Base-by-base conservation (phyloP, 2,888 invertebrate genomes). In the Pardosa pseudoannulata region DNA sequence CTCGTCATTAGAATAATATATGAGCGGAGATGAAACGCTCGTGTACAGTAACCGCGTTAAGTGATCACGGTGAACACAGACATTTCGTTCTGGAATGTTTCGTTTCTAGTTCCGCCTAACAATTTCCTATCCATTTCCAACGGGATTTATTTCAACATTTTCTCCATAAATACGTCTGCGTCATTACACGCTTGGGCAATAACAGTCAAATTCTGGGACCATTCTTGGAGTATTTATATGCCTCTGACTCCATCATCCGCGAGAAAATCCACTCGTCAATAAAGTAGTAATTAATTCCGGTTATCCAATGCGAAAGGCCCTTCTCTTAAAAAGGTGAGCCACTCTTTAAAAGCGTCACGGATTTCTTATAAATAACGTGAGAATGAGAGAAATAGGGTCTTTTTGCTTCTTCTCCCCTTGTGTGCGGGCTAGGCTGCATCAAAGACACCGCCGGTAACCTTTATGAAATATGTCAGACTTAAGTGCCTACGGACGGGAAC, bases 331-430 rank as follows among this genome's bases (percentile, higher is more conserved):
- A 56, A 56, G 56, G 56, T 56, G 56, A 71, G 46, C 39, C 23
- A 13, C 23, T 72, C 67, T 29, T n/a, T 29, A 67, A 64, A 64
- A 28, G 27, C 72, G 72, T 85, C 83, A 85, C 83, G 83, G 83
- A 85, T 78, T 85, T 78, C 83, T 85, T 85, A 79, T 85, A 85
- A 85, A 85, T 85, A 85, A 78, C 72, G 56, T 41, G 27, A 50
- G 72, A 68, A 68, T 72, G 76, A 85, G 67, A 36, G 74, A 64
- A 76, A 74, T 68, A 62, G 65, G 56, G 70, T 39, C 39, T 82
- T 81, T n/a, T 73, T 68, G 27, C 72, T 81, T 67, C 27, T 9
- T 36, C 32, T 68, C 32, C 62, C 32, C 19, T 13, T 64, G 41
- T 62, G 67, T 50, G 71, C 64, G 46, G 65, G 13, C 36, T 75